Base-by-base conservation (phyloP, 2,797 vertebrate species). In the Diplodus puntazzo region DNA sequence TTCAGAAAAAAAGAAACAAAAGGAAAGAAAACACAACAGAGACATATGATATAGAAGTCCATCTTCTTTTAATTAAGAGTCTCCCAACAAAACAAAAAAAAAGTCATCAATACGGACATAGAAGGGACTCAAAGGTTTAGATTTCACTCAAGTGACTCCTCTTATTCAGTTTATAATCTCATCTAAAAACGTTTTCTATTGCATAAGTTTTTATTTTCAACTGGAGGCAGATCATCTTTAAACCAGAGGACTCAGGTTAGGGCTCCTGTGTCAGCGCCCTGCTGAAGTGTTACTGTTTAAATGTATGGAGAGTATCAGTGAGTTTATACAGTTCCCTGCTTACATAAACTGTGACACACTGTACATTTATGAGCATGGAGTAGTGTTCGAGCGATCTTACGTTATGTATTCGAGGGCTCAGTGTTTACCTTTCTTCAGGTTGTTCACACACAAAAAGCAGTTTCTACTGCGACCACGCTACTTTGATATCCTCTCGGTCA, bases 401-500 rank as follows among this genome's bases (percentile, higher is more conserved):
- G 48, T 81, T 69, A 71, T 73, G 63, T 64, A 64, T 85, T 72
- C 27, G 18, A 70, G 70, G 68, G 69, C 54, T 62, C 63, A 69
- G 54, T 75, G 73, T 89, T 80, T 79, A 54, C 79, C 61, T 84
- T 77, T 72, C 61, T 65, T 74, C 46, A 43, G 21, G 52, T 64
- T 62, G 18, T 68, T 84, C 73, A 57, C 64, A 69, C 52, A 69
- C 42, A 77, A 66, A 67, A 71, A 83, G 42, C 18, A 23, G 50
- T 55, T 71, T 75, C 39, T 65, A 14, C 62, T 21, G 11, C 21
- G 13, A 73, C 59, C 78, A 48, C 74, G 70, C 74, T 39, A 60
- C 86, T 85, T 85, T 86, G 68, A 88, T 82, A 81, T 83, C 13
- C 79, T 79, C 72, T 87, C 76, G 88, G 89, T 90, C 87, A 87